Evolutionary conservation across 2,113 vertebrate species (phyloP), one percentile per base, ranked within the genome.

Genomic region (Thunnus maccoyii): DNA sequence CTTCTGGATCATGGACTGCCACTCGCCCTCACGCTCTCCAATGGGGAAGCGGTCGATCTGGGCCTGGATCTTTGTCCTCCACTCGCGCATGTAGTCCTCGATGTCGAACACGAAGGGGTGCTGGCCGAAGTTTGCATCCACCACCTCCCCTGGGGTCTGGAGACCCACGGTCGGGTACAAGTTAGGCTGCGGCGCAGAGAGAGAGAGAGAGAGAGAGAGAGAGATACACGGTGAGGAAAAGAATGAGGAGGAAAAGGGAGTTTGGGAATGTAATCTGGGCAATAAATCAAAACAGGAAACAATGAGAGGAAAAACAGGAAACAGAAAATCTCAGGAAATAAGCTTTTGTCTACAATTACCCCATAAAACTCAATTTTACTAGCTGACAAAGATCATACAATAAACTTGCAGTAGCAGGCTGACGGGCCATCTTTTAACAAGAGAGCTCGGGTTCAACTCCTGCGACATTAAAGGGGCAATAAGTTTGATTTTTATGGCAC

Each of bases 1-100:
- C 98, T 98, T 99, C 92, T 99, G 98, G 87, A 99, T 98, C 97
- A 99, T 97, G 78, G 97, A 97, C 92, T 99, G 98, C 98, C 98
- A 99, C 83, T 99, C 98, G 87, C 98, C 98, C 95, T 99, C 97
- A 2, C 97, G 95, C 86, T 98, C 97, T 79, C 97, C 97, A 47
- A 96, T 94, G 0, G 98, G 97, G 92, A 97, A 99, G 85, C 97
- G 95, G 90, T 98, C 97, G 76, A 99, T 97, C 93, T 99, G 97
- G 2, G 97, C 96, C 93, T 99, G 97, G 85, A 97, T 99, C 94
- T 99, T 99, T 63, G 97, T 97, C 96, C 97, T 97, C 98, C 98
- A 99, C 85, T 99, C 98, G 1, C 97, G 94, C 97, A 99, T 99
- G 84, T 99, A 99, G 91, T 99, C 98, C 94, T 99, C 98, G 54